Conservation (phyloP, 2,888 invertebrate species). For the Crocallis elinguaria region DNA sequence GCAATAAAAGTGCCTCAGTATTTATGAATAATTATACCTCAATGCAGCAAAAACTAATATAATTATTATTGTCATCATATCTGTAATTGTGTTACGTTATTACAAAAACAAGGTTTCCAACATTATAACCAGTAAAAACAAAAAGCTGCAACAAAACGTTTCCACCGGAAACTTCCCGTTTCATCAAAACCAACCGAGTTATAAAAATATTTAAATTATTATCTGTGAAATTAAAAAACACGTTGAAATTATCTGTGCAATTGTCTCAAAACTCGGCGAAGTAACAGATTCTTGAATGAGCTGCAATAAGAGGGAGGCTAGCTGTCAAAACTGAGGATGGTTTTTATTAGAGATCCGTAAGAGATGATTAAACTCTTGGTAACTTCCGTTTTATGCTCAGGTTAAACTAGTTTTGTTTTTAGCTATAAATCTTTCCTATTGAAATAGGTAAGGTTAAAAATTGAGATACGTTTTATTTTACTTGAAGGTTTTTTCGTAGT, state of each 20-base stretch:
- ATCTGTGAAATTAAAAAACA: constrained; percentile 27
- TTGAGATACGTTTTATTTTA: too few species aligned
- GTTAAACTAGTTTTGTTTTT: too few species aligned
- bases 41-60: too few species aligned
- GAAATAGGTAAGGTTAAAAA: too few species aligned
- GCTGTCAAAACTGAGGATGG: constrained; percentile 14
- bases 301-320: constrained; percentile 28
- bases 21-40: too few species aligned
- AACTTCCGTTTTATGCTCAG: too few species aligned
- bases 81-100: background rate
- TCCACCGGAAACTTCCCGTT: background rate
- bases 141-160: background rate
- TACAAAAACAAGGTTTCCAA: background rate
- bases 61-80: too few species aligned
- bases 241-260: constrained; percentile 40
- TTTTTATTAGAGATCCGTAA: constrained; percentile 21
- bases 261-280: constrained; percentile 34
- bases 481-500: too few species aligned
- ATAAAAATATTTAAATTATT: constrained; percentile 9
- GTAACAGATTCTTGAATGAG: constrained; percentile 33
- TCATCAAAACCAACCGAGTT: background rate
- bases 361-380: background rate
- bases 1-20: too few species aligned
- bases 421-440: too few species aligned
- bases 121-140: background rate